Evolutionary conservation across 2,888 invertebrate species (phyloP).

Genomic region (Pollenia labialis): DNA sequence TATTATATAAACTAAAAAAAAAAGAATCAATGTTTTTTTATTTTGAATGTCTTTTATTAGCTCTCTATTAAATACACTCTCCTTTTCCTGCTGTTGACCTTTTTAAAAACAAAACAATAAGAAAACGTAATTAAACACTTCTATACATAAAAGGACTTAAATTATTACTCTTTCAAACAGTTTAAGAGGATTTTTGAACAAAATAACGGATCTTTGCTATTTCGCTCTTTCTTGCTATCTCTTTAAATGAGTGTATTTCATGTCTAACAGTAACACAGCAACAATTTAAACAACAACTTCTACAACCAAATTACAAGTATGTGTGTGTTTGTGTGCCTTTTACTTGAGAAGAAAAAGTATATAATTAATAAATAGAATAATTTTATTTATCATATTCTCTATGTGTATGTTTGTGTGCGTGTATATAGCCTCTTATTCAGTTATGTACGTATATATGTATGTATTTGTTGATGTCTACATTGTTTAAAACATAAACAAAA

Average conservation of each 20-base stretch:
- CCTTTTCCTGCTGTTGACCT: slow-evolving; percentile 44
- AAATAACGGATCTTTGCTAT: slow-evolving; percentile 1
- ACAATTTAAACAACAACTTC: neutral
- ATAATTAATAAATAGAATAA: neutral
- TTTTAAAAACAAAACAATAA: slow-evolving; percentile 1
- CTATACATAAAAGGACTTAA: neutral
- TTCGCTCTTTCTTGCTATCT: neutral
- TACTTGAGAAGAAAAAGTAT: neutral
- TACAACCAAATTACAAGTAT: slow-evolving; percentile 23
- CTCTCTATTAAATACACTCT: slow-evolving; percentile 23
- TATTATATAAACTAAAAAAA: slow-evolving; percentile 77
- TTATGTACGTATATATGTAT: slow-evolving; percentile 28
- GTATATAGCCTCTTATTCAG: slow-evolving; percentile 17
- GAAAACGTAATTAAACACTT: too few relatives aligned
- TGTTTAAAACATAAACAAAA: slow-evolving; percentile 42
- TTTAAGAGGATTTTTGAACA: neutral
- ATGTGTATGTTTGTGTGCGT: slow-evolving; percentile 41
- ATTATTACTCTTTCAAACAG: neutral
- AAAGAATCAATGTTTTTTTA: slow-evolving; percentile 74
- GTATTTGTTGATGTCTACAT: slow-evolving; percentile 52
- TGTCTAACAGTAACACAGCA: neutral
- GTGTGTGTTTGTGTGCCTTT: neutral
- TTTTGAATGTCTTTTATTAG: slow-evolving; percentile 46
- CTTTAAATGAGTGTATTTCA: neutral
- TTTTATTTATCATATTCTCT: slow-evolving; percentile 17